Evolutionary conservation across 2,797 vertebrate species (phyloP).

Genomic region (Gouania willdenowi): DNA sequence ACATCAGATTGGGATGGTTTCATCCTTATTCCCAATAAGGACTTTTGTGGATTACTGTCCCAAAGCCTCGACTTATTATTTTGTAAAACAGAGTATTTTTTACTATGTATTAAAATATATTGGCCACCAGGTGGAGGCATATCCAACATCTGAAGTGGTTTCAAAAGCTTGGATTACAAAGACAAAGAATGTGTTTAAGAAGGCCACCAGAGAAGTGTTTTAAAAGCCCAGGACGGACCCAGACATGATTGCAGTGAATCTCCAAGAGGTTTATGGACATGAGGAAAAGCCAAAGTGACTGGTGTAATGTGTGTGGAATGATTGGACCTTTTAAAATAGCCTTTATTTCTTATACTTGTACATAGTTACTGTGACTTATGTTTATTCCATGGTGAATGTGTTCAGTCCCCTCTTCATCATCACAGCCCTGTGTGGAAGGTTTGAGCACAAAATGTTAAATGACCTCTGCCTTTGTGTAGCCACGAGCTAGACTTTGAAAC

Average conservation of each 20-base stretch:
- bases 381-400: no score
- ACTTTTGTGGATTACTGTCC: neutral
- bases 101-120: slow-evolving; percentile 20
- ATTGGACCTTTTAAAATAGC: slow-evolving; percentile 1
- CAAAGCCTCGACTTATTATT: slow-evolving; percentile 3
- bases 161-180: neutral
- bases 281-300: slow-evolving; percentile 1
- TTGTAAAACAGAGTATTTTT: neutral
- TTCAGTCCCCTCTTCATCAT: no score
- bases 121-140: slow-evolving; percentile 57
- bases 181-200: neutral
- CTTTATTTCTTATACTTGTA: slow-evolving; percentile 39
- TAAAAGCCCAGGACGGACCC: slow-evolving; percentile 2
- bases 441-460: no score
- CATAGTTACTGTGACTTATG: no score
- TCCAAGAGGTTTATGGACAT: neutral
- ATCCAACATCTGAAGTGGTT: slow-evolving; percentile 1
- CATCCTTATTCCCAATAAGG: neutral
- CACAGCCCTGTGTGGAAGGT: no score
- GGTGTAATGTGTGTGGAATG: slow-evolving; percentile 22
- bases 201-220: slow-evolving; percentile 8
- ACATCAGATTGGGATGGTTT: slow-evolving; percentile 6
- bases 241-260: neutral
- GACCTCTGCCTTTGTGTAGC: no score
- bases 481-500: no score